Evolutionary conservation across 2,797 vertebrate genomes (phyloP), one percentile per base, ranked within the genome.

Genomic region (Podargus strigoides): DNA sequence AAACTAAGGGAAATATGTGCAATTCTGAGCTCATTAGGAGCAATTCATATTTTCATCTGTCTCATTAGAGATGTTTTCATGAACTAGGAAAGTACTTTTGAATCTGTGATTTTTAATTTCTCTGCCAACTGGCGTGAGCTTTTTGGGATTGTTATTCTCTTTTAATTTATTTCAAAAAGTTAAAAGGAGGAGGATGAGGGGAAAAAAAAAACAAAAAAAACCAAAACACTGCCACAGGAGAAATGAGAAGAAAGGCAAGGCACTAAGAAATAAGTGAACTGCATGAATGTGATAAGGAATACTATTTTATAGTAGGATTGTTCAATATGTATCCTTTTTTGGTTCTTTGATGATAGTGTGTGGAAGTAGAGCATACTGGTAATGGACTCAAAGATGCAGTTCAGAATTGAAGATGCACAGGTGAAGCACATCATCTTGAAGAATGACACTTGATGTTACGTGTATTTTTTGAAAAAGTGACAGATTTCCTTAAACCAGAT

Each of bases 21-120:
- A 97, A 96, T 97, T 97, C 95, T 94, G 95, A 97, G 96, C 97
- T 98, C 97, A 97, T 98, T 98, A 98, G 96, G 94, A 97, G 97
- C 97, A 97, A 98, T 98, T 98, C 97, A 95, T 98, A 98, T 97
- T 97, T 97, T 98, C 97, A 97, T 97, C 95, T 97, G 95, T 97
- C 97, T 98, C 97, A 97, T 98, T 98, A 98, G 94, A 96, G 96
- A 96, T 95, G 94, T 97, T 98, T 98, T 97, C 95, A 97, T 95
- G 94, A 97, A 98, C 96, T 95, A 85, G 95, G 96, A 97, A 97
- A 96, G 93, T 96, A 97, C 94, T 97, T 98, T 96, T 96, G 86
- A 96, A 95, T 97, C 89, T 94, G 42, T 87, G 67, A 89, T 94
- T 96, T 96, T 97, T 92, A 96, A 95, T 96, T 97, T 98, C 95